Evolutionary conservation across 2,113 vertebrate species (phyloP).

Genomic region (Dromaius novaehollandiae): DNA sequence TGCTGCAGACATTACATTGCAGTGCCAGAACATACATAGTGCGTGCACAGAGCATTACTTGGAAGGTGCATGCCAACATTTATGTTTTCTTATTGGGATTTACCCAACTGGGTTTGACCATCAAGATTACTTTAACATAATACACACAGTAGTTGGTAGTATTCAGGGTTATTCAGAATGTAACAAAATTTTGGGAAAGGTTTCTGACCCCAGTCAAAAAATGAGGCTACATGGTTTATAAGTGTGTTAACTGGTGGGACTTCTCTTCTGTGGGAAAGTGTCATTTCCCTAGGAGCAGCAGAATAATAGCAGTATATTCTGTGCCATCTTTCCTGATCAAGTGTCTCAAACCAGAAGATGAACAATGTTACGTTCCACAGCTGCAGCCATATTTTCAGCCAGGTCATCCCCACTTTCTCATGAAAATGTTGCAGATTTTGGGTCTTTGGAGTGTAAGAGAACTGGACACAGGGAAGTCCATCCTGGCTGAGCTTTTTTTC

Average conservation of each 20-base stretch:
- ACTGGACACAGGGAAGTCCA: neutral
- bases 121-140: neutral
- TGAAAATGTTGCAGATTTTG: neutral
- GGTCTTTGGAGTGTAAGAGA: neutral
- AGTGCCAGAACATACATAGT: accelerated
- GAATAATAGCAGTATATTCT: neutral
- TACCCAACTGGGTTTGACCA: neutral
- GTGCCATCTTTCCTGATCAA: neutral
- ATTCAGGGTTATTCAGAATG: neutral
- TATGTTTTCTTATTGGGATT: neutral
- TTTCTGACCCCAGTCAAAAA: neutral
- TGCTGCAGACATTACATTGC: accelerated
- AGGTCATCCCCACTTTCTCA: accelerated
- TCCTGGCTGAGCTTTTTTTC: neutral
- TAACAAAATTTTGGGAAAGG: neutral
- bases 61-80: neutral
- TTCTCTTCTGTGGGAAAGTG: neutral
- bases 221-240: neutral
- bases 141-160: neutral
- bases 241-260: neutral
- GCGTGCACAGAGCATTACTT: neutral
- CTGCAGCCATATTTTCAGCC: accelerated
- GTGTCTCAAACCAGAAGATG: neutral
- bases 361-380: neutral
- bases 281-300: neutral